Evolutionary conservation across 2,888 invertebrate species (phyloP).

Genomic region (Tinea trinotella): DNA sequence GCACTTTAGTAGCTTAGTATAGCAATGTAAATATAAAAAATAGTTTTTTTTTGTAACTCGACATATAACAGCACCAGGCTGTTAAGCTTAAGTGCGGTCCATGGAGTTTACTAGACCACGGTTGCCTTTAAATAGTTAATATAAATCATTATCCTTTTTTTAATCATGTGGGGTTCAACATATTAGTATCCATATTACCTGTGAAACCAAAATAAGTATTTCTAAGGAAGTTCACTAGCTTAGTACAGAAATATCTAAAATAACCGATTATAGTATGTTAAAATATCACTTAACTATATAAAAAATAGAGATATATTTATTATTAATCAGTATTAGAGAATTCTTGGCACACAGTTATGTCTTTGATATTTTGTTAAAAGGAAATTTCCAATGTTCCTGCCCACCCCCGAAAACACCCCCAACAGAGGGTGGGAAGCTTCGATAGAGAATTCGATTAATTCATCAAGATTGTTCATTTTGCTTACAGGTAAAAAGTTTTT

Average conservation of each 20-base stretch:
- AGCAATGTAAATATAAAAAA: too few species aligned
- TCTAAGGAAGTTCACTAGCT: not conserved
- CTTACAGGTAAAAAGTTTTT: slow-evolving; percentile 7
- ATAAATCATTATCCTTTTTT: too few species aligned
- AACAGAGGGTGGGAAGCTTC: not conserved
- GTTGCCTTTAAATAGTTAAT: too few species aligned
- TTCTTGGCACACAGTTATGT: slow-evolving; percentile 37
- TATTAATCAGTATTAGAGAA: slow-evolving; percentile 39
- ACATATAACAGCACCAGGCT: too few species aligned
- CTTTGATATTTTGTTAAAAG: slow-evolving; percentile 34
- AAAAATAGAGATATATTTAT: slow-evolving; percentile 20
- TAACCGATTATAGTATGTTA: not conserved
- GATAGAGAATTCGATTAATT: slow-evolving; percentile 17
- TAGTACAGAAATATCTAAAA: too few species aligned
- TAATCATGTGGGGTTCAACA: too few species aligned
- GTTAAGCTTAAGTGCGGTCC: too few species aligned
- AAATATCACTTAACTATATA: not conserved
- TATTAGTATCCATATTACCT: too few species aligned
- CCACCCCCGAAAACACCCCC: slow-evolving; percentile 18
- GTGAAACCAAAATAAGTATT: too few species aligned
- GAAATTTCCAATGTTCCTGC: slow-evolving; percentile 22
- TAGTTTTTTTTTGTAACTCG: too few species aligned
- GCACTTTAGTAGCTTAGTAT: too few species aligned
- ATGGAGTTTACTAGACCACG: too few species aligned
- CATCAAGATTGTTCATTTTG: slow-evolving; percentile 9